These are phyloP conservation scores for Tympanoctomys barrerae DNA, from an alignment of 2,797 vertebrate species.

Conservation along the genomic window DNA sequence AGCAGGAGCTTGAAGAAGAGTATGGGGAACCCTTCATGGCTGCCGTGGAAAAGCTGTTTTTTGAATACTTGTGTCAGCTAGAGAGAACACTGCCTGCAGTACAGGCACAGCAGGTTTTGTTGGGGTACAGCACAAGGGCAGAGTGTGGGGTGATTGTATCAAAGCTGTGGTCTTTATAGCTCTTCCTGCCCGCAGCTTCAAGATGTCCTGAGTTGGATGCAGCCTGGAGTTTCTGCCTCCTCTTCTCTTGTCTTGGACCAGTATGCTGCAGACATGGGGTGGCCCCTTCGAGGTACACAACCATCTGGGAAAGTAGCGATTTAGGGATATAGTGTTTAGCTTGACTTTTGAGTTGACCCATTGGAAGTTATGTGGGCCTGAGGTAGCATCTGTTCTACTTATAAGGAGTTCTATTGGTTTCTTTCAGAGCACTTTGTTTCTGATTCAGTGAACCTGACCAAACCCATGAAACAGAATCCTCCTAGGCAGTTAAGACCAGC, in stretches of 20 bases:
- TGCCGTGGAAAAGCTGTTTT: no score
- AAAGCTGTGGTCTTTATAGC: no score
- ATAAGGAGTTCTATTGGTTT: conserved; percentile 38
- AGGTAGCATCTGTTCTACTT: neutral
- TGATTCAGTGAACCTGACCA: conserved; percentile 7
- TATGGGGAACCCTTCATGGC: no score
- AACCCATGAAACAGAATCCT: conserved; percentile 14
- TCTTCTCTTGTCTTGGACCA: conserved; percentile 76
- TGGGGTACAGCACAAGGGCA: no score
- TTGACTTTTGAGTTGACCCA: conserved; percentile 3
- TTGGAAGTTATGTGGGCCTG: neutral
- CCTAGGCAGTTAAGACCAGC: conserved; percentile 46
- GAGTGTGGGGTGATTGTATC: no score
- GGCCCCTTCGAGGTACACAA: conserved; percentile 70
- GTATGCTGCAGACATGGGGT: conserved; percentile 77
- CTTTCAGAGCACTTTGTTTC: conserved; percentile 69
- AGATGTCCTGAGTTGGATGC: conserved; percentile 88
- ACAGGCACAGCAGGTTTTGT: no score
- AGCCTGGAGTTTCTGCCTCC: conserved; percentile 77
- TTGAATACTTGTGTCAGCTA: no score
- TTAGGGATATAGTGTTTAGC: conserved; percentile 24
- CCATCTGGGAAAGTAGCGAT: conserved; percentile 2
- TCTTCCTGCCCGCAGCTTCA: no score
- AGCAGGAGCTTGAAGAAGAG: no score
- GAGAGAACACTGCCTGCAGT: no score